Percentiles rank a stretch among this genome's conserved stretches.
These are phyloP conservation scores for Acronicta alni DNA, from an alignment of 2,888 invertebrate species.

Conservation along the genomic window DNA sequence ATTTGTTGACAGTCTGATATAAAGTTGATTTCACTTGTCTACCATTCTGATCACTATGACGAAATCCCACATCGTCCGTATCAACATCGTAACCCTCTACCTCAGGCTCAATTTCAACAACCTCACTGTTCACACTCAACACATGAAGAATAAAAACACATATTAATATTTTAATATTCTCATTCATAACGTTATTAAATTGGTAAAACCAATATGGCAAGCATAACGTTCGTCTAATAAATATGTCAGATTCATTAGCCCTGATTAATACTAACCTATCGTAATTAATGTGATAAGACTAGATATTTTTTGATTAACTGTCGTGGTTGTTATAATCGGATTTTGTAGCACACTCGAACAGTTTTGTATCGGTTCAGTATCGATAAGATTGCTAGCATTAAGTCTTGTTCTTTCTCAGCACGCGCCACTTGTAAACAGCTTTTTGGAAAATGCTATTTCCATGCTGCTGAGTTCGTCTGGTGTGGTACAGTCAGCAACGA, in stretches of 20 bases:
- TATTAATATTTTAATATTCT: conserved; percentile 26
- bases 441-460: too few relatives aligned
- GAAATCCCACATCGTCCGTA: neutral
- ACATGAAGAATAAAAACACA: conserved; percentile 19
- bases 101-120: conserved; percentile 14
- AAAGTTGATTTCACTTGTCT: conserved; percentile 54
- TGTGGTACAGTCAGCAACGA: too few relatives aligned
- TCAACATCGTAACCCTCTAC: conserved; percentile 11
- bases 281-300: conserved; percentile 44
- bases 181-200: conserved; percentile 31
- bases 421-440: too few relatives aligned
- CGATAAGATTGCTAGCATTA: conserved; percentile 25
- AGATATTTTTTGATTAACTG: conserved; percentile 41
- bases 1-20: conserved; percentile 65
- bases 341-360: neutral
- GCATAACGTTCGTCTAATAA: conserved; percentile 27
- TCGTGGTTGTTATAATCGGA: conserved; percentile 22
- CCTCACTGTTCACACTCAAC: conserved; percentile 11
- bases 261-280: conserved; percentile 18
- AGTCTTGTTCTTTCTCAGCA: neutral
- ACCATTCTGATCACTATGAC: neutral
- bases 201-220: neutral
- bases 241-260: conserved; percentile 30
- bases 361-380: conserved; percentile 10
- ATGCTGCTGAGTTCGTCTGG: too few relatives aligned